Base-by-base conservation (phyloP, 2,113 vertebrate genomes). In the Carlito syrichta region DNA sequence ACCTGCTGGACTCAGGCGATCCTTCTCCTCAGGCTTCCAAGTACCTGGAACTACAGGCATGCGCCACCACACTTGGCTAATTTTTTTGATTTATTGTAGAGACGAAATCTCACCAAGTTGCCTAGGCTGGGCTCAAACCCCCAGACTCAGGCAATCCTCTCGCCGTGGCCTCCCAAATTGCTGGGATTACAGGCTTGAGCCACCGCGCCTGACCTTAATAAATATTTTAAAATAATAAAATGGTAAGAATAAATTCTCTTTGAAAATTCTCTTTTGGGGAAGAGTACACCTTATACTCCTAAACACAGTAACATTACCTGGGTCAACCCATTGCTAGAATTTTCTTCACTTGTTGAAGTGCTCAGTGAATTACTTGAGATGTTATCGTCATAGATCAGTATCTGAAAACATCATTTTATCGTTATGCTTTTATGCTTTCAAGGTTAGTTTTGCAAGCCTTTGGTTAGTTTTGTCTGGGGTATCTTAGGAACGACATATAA, bases 181-280 rank as follows among this genome's bases (percentile, higher is more conserved):
- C n/a, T n/a, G n/a, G n/a, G n/a, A n/a, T n/a, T n/a, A n/a, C n/a
- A n/a, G n/a, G n/a, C n/a, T n/a, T n/a, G n/a, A n/a, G n/a, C n/a
- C n/a, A n/a, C n/a, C n/a, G n/a, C n/a, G n/a, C n/a, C n/a, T n/a
- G n/a, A n/a, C n/a, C n/a, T n/a, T n/a, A n/a, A 76, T 58, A 83
- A 27, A 8, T 68, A 38, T n/a, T 78, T 71, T 20, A 45, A 73
- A 79, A 74, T 60, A 76, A n/a, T n/a, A n/a, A n/a, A n/a, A n/a
- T n/a, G n/a, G n/a, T n/a, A n/a, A n/a, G n/a, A 79, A 79, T 58
- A 74, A 74, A 66, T 73, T 86, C 35, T 96, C 74, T 60, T 93
- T 93, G 66, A 76, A 93, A 88, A 32, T 76, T 74, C 7, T 58
- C 38, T 66, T 68, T 35, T 19, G 30, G 38, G 50, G 6, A n/a